Conservation (phyloP, 2,113 vertebrate species). For the Tachysurus fulvidraco region DNA sequence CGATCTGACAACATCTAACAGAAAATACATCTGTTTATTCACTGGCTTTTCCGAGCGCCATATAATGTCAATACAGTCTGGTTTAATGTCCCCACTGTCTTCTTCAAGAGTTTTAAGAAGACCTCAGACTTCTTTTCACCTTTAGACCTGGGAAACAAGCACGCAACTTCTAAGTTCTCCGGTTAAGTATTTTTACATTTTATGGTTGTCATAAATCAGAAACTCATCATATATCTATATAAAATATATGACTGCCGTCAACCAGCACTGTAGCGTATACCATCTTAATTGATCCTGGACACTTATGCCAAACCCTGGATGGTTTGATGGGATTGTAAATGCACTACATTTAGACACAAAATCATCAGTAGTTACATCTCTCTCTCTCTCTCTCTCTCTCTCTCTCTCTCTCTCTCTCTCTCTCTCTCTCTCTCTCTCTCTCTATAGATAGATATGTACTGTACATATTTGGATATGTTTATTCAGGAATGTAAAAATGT, state of each 20-base stretch:
- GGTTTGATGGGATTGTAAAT: constrained; percentile 7
- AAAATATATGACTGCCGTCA: constrained; percentile 25
- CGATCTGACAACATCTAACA: neutral
- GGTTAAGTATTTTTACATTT: neutral
- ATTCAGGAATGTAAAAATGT: constrained; percentile 59
- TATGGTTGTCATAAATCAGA: neutral
- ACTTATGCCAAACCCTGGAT: neutral
- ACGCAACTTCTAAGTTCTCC: neutral
- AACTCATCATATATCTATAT: neutral
- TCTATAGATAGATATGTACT: neutral
- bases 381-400: neutral
- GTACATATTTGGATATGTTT: constrained; percentile 56
- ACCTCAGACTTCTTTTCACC: neutral
- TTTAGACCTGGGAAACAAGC: neutral
- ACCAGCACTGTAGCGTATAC: neutral
- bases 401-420: neutral
- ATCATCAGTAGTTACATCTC: neutral
- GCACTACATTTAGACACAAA: constrained; percentile 4
- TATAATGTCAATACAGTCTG: neutral
- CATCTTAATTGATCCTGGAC: constrained; percentile 12
- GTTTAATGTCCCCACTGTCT: neutral
- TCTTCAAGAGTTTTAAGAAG: neutral
- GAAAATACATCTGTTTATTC: neutral
- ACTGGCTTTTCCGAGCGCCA: neutral
- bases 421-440: neutral